A percentile compares a stretch with the other conserved stretches of the same genome.
These are phyloP conservation scores for Pseudococcus jackbeardsleyi DNA, from an alignment of 2,888 invertebrate genomes.

Conservation along the genomic window DNA sequence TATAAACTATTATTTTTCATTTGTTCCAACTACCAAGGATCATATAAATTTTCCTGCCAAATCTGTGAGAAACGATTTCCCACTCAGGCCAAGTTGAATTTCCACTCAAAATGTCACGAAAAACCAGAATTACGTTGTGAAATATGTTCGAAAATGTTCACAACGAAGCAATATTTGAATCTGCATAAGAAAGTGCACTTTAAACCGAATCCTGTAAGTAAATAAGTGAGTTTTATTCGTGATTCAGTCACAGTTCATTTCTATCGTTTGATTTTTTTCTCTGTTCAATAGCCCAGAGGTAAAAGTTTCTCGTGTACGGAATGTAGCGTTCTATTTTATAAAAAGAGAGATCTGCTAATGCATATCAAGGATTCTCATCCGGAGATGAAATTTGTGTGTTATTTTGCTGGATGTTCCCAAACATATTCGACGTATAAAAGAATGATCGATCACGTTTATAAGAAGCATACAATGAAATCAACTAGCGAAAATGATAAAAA, in stretches of 20 bases:
- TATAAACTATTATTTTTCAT: too few relatives aligned
- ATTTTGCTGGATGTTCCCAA: conserved; percentile 49
- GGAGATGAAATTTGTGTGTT: conserved; percentile 57
- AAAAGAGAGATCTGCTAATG: conserved; percentile 32
- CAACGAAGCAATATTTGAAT: conserved; percentile 67
- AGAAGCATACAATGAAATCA: conserved; percentile 39
- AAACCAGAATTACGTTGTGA: conserved; percentile 66
- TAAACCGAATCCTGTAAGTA: conserved; percentile 59
- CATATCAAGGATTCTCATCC: conserved; percentile 52
- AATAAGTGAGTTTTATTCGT: background rate
- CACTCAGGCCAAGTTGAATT: conserved; percentile 67
- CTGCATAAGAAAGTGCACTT: conserved; percentile 66
- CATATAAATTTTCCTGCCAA: conserved; percentile 66
- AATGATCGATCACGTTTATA: conserved; percentile 55
- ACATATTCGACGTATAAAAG: conserved; percentile 44
- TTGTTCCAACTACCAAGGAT: conserved; percentile 66
- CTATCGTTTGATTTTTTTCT: background rate
- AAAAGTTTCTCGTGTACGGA: conserved; percentile 56
- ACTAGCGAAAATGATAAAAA: conserved; percentile 40
- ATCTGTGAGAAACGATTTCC: conserved; percentile 67
- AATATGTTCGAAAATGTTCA: conserved; percentile 67
- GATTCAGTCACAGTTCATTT: background rate
- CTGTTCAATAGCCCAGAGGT: background rate
- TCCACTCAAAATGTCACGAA: conserved; percentile 67
- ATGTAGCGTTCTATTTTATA: conserved; percentile 53